Percentiles rank a stretch among this genome's conserved stretches.
These are phyloP conservation scores for Drosophila eohydei DNA, from an alignment of 2,888 invertebrate genomes.

Conservation along the genomic window DNA sequence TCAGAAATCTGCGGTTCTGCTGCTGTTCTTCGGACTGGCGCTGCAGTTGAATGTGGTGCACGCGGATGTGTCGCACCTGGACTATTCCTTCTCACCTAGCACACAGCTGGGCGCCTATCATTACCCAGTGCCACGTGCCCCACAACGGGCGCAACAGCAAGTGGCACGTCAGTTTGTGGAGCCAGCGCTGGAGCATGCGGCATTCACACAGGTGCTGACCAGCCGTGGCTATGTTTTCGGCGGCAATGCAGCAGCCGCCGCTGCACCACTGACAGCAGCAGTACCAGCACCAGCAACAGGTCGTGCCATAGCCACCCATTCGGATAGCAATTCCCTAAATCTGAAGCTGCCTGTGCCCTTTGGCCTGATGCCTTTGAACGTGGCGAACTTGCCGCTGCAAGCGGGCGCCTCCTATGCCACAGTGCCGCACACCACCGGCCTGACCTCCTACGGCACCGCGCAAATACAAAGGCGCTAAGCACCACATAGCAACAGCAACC, in stretches of 20 bases:
- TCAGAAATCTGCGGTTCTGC: conserved; percentile 36
- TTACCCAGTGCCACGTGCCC: conserved; percentile 70
- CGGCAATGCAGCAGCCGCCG: conserved; percentile 20
- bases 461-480: conserved; percentile 74
- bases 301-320: conserved; percentile 40
- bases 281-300: conserved; percentile 20
- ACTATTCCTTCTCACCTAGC: conserved; percentile 58
- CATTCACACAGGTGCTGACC: conserved; percentile 78
- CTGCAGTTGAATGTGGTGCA: conserved; percentile 38
- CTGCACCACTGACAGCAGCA: conserved; percentile 26
- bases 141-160: conserved; percentile 31
- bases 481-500: background rate
- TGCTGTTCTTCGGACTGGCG: conserved; percentile 12
- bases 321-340: conserved; percentile 73
- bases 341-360: conserved; percentile 80
- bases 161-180: conserved; percentile 67
- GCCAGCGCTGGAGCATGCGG: conserved; percentile 78
- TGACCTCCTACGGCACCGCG: conserved; percentile 81
- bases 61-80: conserved; percentile 67
- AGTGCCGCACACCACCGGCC: conserved; percentile 69
- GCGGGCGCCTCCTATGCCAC: conserved; percentile 78
- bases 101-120: conserved; percentile 69
- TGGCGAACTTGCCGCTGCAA: conserved; percentile 77
- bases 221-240: conserved; percentile 76
- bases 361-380: conserved; percentile 75